phyloP scores from a whole-genome alignment of 2,888 invertebrate species.

The Octodonta nipae region DNA sequence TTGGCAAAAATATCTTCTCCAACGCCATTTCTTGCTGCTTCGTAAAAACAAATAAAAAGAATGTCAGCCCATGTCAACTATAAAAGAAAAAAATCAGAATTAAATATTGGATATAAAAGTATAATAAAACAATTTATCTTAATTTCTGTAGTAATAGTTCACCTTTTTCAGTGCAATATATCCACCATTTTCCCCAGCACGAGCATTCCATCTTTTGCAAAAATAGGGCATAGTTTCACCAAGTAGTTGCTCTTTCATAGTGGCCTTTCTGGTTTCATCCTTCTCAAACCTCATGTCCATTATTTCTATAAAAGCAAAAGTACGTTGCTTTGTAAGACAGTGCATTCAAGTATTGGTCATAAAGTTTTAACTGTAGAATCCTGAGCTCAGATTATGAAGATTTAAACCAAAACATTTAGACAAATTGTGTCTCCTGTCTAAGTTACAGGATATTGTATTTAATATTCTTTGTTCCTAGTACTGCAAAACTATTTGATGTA shows the following conservation, averaged over 20 bases:
- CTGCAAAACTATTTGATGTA: no score
- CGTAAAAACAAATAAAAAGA: constrained; percentile 7
- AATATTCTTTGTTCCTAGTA: no score
- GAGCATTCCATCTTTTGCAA: constrained; percentile 6
- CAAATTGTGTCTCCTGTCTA: no score
- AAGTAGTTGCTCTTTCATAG: constrained; percentile 2
- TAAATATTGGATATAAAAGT: background rate
- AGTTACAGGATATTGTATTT: no score
- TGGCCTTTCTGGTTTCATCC: constrained; percentile 6
- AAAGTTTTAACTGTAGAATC: no score
- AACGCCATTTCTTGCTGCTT: constrained; percentile 1
- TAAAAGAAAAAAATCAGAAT: background rate
- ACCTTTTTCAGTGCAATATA: constrained; percentile 10
- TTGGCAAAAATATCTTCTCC: constrained; percentile 32
- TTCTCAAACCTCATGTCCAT: constrained; percentile 2
- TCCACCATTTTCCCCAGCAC: constrained; percentile 7
- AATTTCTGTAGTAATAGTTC: no score
- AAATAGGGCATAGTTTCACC: constrained; percentile 4
- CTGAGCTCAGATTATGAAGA: no score
- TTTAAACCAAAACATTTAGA: no score
- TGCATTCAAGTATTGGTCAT: no score
- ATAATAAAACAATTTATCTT: no score
- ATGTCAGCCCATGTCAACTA: constrained; percentile 11
- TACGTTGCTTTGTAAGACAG: background rate
- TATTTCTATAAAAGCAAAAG: constrained; percentile 4